Conservation (phyloP, 2,797 vertebrate genomes). For the Saguinus oedipus region DNA sequence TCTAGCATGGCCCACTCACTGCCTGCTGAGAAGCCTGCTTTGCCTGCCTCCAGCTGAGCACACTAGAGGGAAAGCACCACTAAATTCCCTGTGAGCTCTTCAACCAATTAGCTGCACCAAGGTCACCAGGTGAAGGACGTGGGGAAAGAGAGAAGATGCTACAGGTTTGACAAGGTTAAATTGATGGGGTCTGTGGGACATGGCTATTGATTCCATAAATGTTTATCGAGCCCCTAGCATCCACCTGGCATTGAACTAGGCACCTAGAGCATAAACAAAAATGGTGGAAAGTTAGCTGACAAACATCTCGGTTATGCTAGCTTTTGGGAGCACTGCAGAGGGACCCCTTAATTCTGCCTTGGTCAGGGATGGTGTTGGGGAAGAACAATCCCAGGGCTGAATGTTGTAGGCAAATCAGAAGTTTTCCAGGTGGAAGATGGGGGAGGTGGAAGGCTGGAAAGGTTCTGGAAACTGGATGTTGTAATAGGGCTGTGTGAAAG, state of each 20-base stretch:
- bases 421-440: background rate
- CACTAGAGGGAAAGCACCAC: conserved; percentile 69
- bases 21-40: conserved; percentile 27
- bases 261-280: background rate
- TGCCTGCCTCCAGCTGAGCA: conserved; percentile 59
- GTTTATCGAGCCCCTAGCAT: background rate
- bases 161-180: background rate
- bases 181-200: background rate
- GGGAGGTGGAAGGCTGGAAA: background rate
- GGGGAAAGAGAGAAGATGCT: background rate
- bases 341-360: background rate
- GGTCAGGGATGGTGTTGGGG: background rate
- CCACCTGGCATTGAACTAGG: background rate
- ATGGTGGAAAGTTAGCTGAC: background rate
- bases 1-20: conserved; percentile 60
- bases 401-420: background rate
- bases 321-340: background rate
- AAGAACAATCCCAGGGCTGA: background rate
- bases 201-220: background rate
- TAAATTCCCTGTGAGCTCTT: conserved; percentile 64
- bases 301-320: background rate
- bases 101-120: conserved; percentile 1
- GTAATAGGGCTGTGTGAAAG: background rate
- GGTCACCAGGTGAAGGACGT: conserved; percentile 54
- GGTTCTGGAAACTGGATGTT: background rate